These are phyloP conservation scores for Arctia plantaginis DNA, from an alignment of 2,888 invertebrate species.

Conservation along the genomic window DNA sequence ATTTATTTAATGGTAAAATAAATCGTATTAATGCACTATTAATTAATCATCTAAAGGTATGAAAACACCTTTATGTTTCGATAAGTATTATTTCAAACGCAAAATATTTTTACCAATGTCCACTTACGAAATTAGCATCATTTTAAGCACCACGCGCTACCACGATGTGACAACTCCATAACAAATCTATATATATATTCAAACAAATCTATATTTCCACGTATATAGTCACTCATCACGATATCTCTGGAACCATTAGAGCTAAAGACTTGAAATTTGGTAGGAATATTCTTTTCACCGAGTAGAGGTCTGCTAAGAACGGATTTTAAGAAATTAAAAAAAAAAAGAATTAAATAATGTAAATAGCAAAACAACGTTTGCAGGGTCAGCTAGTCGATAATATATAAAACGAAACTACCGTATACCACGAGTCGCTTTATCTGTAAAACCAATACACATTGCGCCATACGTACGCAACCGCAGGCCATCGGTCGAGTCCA, in stretches of 20 bases:
- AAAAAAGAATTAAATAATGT: too few relatives aligned
- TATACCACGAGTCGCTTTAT: conserved; percentile 32
- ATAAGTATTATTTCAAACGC: too few relatives aligned
- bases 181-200: conserved; percentile 43
- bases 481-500: conserved; percentile 30
- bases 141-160: conserved; percentile 3
- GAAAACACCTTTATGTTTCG: background rate
- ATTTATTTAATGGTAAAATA: background rate
- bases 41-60: background rate
- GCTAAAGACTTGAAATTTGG: too few relatives aligned
- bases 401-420: conserved; percentile 20
- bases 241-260: too few relatives aligned
- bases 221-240: too few relatives aligned
- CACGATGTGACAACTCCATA: conserved; percentile 25
- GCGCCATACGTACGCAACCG: conserved; percentile 38
- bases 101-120: conserved; percentile 2
- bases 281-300: too few relatives aligned
- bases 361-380: too few relatives aligned
- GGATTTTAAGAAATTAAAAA: too few relatives aligned
- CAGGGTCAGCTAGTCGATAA: too few relatives aligned
- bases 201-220: too few relatives aligned
- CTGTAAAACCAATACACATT: conserved; percentile 47
- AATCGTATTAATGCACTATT: background rate
- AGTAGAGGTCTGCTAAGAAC: too few relatives aligned
- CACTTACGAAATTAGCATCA: background rate